Percentiles rank a stretch among this genome's conserved stretches.
phyloP scores from a whole-genome alignment of 2,888 invertebrate species.

The Aquatica leii region DNA sequence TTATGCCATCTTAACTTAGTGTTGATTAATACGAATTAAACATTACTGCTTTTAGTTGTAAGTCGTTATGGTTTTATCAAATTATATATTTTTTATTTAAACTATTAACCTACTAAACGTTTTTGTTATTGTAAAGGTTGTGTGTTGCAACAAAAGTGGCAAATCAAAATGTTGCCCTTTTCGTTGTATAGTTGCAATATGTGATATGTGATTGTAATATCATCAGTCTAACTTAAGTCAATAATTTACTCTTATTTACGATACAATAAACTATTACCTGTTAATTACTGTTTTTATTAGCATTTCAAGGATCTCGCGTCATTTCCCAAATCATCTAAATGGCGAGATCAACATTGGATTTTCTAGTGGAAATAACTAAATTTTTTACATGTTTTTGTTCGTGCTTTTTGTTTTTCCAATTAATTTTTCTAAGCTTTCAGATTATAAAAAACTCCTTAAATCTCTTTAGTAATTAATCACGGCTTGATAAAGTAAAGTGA shows the following conservation, averaged over 20 bases:
- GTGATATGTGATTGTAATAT: slow-evolving; percentile 33
- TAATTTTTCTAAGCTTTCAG: no score
- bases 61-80: not conserved
- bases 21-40: not conserved
- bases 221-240: slow-evolving; percentile 31
- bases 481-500: no score
- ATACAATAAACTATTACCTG: slow-evolving; percentile 26
- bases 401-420: no score
- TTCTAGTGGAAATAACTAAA: no score
- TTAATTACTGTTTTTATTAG: not conserved
- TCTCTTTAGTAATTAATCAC: no score
- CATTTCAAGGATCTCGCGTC: no score
- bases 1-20: slow-evolving; percentile 19
- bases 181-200: slow-evolving; percentile 23
- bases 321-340: no score
- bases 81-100: not conserved
- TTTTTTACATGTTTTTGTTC: no score
- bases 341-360: no score
- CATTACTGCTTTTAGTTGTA: no score
- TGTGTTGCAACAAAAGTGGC: slow-evolving; percentile 1
- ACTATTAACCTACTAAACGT: not conserved
- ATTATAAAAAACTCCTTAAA: no score
- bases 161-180: slow-evolving; percentile 4
- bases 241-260: slow-evolving; percentile 30
- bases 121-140: not conserved